Evolutionary conservation across 2,113 vertebrate species (phyloP), one percentile per base, ranked within the genome.

Genomic region (Turdus rufiventris): DNA sequence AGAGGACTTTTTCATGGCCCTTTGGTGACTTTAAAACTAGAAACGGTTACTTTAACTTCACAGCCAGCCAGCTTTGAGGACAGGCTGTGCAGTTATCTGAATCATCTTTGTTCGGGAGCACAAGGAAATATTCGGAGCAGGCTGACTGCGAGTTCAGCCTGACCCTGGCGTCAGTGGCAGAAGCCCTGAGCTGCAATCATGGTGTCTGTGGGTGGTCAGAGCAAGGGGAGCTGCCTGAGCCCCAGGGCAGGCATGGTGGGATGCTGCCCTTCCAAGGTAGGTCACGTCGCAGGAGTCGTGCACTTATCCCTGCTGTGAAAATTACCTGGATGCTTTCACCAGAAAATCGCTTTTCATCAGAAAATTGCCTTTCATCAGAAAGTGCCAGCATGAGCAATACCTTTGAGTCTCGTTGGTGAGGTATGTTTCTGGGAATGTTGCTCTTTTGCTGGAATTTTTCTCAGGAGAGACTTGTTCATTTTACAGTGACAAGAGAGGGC

Each of bases 291-390:
- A n/a, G 6, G 65, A 56, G 68, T 38, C 34, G 2, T 0, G 8
- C 18, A 1, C 33, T 81, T n/a, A 18, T 40, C 43, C 65, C 14
- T 16, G 20, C 77, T 63, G 67, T 24, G 73, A 91, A 75, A 91
- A 91, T 36, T 16, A 38, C 15, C 48, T 85, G 76, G 84, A 28
- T 50, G n/a, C 68, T 80, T 83, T 68, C 34, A 45, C 33, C 68
- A 81, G 51, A 72, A 88, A 83, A 82, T 56, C 14, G 7, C 65
- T 89, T 89, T 28, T 80, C 79, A 56, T 94, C 86, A 79, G 62
- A 72, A 95, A 87, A 88, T 81, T 74, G 73, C 61, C 79, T 90
- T 75, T 73, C 50, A 29, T 76, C 62, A 50, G 29, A 76, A 66
- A 77, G 70, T 53, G 17, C 33, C 43, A 47, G 43, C 3, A 0